Evolutionary conservation across 1,140 invertebrate species (phyloP).

Genomic region (Caenorhabditis inopinata): DNA sequence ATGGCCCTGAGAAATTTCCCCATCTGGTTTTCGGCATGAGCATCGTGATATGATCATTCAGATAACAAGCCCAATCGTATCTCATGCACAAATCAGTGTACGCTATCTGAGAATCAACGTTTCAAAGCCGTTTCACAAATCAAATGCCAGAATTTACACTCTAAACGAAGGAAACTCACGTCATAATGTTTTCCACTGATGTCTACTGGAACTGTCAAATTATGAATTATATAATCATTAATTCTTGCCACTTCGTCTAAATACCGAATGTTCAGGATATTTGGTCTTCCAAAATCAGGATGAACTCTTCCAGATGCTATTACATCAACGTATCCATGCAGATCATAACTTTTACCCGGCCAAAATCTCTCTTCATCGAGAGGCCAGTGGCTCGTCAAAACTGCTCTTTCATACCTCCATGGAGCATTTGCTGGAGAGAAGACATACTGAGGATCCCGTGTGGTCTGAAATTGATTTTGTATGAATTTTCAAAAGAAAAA

Average conservation of each 20-base stretch:
- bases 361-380: constrained; percentile 63
- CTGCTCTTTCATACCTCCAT: constrained; percentile 61
- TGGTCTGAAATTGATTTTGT: constrained; percentile 54
- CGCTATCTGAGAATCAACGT: constrained; percentile 49
- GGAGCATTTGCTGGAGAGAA: constrained; percentile 64
- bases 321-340: constrained; percentile 62
- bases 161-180: background rate
- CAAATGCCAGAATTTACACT: background rate
- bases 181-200: constrained; percentile 45
- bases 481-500: constrained; percentile 27
- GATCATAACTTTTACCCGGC: constrained; percentile 64
- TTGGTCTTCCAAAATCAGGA: constrained; percentile 55
- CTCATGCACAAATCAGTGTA: constrained; percentile 65
- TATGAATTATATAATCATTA: constrained; percentile 43
- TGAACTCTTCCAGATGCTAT: constrained; percentile 54
- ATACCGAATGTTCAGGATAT: constrained; percentile 57
- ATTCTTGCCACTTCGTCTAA: constrained; percentile 58
- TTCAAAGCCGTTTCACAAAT: background rate
- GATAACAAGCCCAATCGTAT: constrained; percentile 64
- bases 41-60: constrained; percentile 65
- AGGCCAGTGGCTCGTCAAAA: constrained; percentile 62
- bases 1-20: constrained; percentile 53
- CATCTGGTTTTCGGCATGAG: constrained; percentile 62
- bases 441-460: constrained; percentile 63
- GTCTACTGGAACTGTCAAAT: constrained; percentile 42